Base-by-base conservation (phyloP, 2,888 invertebrate species). In the Tetanocera ferruginea region DNA sequence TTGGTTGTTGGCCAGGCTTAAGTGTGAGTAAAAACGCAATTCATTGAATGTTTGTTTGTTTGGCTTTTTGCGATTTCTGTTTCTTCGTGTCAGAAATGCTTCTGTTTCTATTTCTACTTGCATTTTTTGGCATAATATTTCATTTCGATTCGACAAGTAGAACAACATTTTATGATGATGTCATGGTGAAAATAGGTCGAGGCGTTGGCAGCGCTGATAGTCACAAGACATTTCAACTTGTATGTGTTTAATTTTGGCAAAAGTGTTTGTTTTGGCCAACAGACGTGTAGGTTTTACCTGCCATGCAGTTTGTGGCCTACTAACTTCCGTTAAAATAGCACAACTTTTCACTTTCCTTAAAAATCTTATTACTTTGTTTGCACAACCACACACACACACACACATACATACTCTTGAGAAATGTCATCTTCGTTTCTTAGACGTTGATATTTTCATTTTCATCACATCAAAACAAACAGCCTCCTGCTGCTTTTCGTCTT, bases 281-380 rank as follows among this genome's bases (percentile, higher is more conserved):
- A 23, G n/a, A n/a, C 28, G n/a, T 71, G 51, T 31, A 52, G 52
- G 69, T 74, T 79, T 74, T 55, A n/a, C 55, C 55, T 19, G 55
- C 19, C 23, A 19, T 55, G 19, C 6, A 19, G 55, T 55, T n/a
- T 23, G n/a, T n/a, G 19, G n/a, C 6, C 2, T 55, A 23, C 2
- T 55, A 9, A n/a, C 23, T n/a, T 55, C 2, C 19, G 23, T n/a
- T n/a, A 55, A 55, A 55, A 55, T n/a, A 37, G 19, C 1, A 37
- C 34, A 66, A 66, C 9, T 60, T 72, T 72, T 60, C 52, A 34
- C 19, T 72, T 74, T 62, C 5, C 62, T 25, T 23, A 62, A 74
- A 51, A 69, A 62, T 51, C 73, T 74, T 64, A 28, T 23, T 51
- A 74, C 37, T 74, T 74, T 62, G 49, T 74, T 66, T 67, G 23